Evolutionary conservation across 53 echinoderm and acorn worm genomes (phyloP).

Genomic region (Henricia sp.): DNA sequence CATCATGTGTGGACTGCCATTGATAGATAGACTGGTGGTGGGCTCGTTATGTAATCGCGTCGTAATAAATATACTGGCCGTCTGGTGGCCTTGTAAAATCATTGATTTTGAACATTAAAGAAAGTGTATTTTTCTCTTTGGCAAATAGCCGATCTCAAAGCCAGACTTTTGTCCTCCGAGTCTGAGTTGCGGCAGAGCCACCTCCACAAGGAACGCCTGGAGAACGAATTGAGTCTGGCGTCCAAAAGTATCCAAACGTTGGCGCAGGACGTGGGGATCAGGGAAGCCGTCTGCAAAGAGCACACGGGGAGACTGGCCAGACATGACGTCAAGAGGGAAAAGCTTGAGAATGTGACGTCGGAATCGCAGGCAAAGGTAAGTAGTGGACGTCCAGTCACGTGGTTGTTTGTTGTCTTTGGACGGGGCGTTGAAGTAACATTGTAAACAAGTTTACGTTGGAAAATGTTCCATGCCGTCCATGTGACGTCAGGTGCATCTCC

Average conservation of each 20-base stretch:
- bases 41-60: too few relatives aligned
- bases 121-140: neutral
- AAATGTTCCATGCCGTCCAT: too few relatives aligned
- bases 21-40: too few relatives aligned
- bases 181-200: slow-evolving; percentile 4
- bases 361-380: slow-evolving; percentile 19
- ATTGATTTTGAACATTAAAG: neutral
- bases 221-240: slow-evolving; percentile 21
- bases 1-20: too few relatives aligned
- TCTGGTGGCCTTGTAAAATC: too few relatives aligned
- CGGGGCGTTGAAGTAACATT: too few relatives aligned
- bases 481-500: too few relatives aligned
- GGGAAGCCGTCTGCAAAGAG: slow-evolving; percentile 36
- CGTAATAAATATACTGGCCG: too few relatives aligned
- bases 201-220: slow-evolving; percentile 6
- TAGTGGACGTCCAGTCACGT: too few relatives aligned
- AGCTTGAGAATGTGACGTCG: slow-evolving; percentile 30
- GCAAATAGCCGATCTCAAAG: slow-evolving; percentile 24
- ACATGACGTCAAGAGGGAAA: slow-evolving; percentile 17
- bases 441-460: too few relatives aligned
- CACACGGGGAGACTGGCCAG: slow-evolving; percentile 29
- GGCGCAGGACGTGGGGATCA: slow-evolving; percentile 28
- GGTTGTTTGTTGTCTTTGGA: too few relatives aligned
- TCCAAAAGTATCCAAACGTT: slow-evolving; percentile 28
- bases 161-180: slow-evolving; percentile 8